Percentiles rank a stretch among this genome's conserved stretches.
phyloP scores from a whole-genome alignment of 1,140 invertebrate genomes.

The Leptopilina clavipes region DNA sequence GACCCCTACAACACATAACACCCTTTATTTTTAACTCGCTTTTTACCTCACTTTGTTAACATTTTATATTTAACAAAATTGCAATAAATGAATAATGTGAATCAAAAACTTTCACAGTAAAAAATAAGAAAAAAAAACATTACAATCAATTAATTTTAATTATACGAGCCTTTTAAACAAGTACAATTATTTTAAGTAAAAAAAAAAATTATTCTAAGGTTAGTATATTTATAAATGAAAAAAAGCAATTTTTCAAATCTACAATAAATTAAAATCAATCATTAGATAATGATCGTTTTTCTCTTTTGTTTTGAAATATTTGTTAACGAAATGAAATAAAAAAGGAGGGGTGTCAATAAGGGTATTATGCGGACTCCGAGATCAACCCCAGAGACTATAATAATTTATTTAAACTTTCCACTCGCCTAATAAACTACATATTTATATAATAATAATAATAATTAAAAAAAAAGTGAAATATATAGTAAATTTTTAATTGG shows the following conservation, averaged over 20 bases:
- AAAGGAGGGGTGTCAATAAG: constrained; percentile 8
- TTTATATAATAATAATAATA: no score
- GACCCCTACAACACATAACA: constrained; percentile 77
- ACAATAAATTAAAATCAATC: no score
- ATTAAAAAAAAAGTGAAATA: no score
- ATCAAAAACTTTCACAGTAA: constrained; percentile 17
- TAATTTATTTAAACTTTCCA: background rate
- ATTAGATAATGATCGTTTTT: no score
- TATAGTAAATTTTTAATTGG: no score
- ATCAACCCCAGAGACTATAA: constrained; percentile 8
- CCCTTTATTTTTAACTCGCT: constrained; percentile 67
- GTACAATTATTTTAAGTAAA: no score
- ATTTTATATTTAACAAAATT: constrained; percentile 41
- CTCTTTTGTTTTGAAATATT: background rate
- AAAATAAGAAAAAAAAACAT: constrained; percentile 38
- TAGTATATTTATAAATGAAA: no score
- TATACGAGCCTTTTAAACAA: no score
- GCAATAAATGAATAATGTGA: background rate
- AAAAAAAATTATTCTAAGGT: no score
- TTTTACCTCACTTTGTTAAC: constrained; percentile 55
- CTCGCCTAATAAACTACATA: background rate
- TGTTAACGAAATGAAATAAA: constrained; percentile 20
- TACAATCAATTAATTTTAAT: background rate
- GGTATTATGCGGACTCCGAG: background rate
- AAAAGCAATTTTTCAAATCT: no score